Evolutionary conservation across 2,888 invertebrate genomes (phyloP), one percentile per base, ranked within the genome.

Genomic region (Craniophora ligustri): DNA sequence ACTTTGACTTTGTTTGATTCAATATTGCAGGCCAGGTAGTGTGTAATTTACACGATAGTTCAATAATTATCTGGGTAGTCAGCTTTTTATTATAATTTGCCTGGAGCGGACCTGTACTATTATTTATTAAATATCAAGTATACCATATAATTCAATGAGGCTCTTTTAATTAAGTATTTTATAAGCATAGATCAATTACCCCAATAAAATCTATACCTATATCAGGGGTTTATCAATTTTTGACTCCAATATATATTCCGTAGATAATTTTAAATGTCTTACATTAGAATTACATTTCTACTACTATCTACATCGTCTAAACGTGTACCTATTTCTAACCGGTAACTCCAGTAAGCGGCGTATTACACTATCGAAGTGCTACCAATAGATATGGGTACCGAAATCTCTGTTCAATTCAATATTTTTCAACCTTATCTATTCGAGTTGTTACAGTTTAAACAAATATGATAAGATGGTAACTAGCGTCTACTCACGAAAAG

Each of bases 381-480:
- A 75, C 80, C 74, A 65, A 72, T 68, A 75, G 74, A 79, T 81
- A 81, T 39, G 67, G 61, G 47, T 51, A 70, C 67, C 70, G 62
- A 79, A 78, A 81, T 80, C 78, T 78, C 79, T 79, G 80, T 78
- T 72, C 69, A 72, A 79, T 78, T 69, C 72, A 76, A 79, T 78
- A 77, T 78, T 77, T 79, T 78, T 75, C 64, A 65, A 70, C 70
- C 75, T 79, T 85, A 84, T 83, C 84, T 76, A 70, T 70, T 58
- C 55, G 54, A 79, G 73, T 80, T 79, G 76, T 80, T 78, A 78
- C 78, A 80, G 74, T 80, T 79, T 79, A 78, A 81, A 82, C 76
- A 84, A 75, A 78, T 77, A 75, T 74, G 84, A 84, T 84, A 85
- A 84, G 76, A 70, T 79, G 78, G 77, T 79, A 78, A 84, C 82